Evolutionary conservation across 1,140 invertebrate species (phyloP).

Genomic region (Plodia interpunctella): DNA sequence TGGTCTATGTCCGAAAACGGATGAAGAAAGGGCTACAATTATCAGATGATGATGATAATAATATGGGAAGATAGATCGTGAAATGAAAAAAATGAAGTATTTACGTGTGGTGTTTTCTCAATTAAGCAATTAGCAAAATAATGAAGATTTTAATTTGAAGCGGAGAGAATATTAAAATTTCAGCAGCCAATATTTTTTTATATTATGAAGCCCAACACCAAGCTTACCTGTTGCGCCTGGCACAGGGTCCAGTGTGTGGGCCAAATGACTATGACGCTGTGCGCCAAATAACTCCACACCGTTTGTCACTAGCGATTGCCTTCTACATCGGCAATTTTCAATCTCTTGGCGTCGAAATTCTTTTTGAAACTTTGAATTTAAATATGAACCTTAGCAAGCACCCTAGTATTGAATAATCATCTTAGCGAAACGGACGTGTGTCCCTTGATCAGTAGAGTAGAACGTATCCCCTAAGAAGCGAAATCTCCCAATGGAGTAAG

Average conservation of each 20-base stretch:
- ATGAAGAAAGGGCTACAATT: too few species aligned
- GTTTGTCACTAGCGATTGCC: slow-evolving; percentile 9
- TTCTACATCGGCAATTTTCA: not conserved
- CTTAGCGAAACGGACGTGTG: not conserved
- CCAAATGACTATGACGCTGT: slow-evolving; percentile 32
- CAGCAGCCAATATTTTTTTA: not conserved
- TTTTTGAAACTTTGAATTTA: not conserved
- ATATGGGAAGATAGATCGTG: too few species aligned
- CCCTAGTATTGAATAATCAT: too few species aligned
- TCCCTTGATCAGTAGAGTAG: not conserved
- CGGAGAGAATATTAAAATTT: not conserved
- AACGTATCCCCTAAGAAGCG: too few species aligned
- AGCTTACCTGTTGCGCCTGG: slow-evolving; percentile 20
- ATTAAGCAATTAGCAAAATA: too few species aligned
- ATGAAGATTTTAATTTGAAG: too few species aligned
- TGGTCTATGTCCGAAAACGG: too few species aligned
- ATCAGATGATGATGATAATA: too few species aligned
- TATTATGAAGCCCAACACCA: not conserved
- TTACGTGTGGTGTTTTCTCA: too few species aligned
- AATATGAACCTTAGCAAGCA: too few species aligned
- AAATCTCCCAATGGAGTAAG: not conserved
- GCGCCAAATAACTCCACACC: slow-evolving; percentile 21
- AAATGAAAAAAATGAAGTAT: too few species aligned
- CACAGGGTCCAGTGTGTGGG: slow-evolving; percentile 22
- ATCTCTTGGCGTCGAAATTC: not conserved